These are phyloP conservation scores for Poeciliopsis turneri DNA, from an alignment of 2,797 vertebrate species.

Conservation along the genomic window DNA sequence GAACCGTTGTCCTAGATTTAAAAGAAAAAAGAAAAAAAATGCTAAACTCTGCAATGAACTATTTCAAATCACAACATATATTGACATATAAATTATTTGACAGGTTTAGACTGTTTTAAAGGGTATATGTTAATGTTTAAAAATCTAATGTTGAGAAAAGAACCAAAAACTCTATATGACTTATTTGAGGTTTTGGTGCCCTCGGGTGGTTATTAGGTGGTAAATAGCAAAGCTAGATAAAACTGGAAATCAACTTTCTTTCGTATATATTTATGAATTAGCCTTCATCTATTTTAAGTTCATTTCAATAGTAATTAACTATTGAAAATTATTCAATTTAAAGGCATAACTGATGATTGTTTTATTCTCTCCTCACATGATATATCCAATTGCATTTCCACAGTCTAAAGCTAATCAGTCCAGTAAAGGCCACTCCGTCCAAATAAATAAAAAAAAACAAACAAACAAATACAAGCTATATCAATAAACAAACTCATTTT, in stretches of 20 bases:
- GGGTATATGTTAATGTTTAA: not conserved
- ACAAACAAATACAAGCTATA: not conserved
- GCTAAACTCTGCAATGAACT: not conserved
- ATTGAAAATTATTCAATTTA: no score
- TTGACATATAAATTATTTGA: not conserved
- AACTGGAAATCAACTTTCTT: not conserved
- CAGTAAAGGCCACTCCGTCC: not conserved
- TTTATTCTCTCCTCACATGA: not conserved
- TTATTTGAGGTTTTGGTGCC: slow-evolving; percentile 45
- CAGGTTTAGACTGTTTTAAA: not conserved
- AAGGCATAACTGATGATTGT: not conserved
- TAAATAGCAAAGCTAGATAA: no score
- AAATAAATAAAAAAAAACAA: not conserved
- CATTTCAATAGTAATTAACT: not conserved
- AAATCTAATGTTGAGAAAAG: not conserved
- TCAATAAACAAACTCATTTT: not conserved
- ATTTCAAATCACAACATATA: not conserved
- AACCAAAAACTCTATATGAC: not conserved
- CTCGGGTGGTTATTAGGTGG: slow-evolving; percentile 44
- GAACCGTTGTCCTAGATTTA: not conserved
- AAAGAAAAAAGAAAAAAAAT: not conserved
- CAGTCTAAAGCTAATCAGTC: not conserved
- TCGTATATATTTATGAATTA: not conserved
- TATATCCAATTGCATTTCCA: not conserved
- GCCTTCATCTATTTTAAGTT: not conserved